Evolutionary conservation across 2,113 vertebrate species (phyloP).

Genomic region (Galeopterus variegatus): DNA sequence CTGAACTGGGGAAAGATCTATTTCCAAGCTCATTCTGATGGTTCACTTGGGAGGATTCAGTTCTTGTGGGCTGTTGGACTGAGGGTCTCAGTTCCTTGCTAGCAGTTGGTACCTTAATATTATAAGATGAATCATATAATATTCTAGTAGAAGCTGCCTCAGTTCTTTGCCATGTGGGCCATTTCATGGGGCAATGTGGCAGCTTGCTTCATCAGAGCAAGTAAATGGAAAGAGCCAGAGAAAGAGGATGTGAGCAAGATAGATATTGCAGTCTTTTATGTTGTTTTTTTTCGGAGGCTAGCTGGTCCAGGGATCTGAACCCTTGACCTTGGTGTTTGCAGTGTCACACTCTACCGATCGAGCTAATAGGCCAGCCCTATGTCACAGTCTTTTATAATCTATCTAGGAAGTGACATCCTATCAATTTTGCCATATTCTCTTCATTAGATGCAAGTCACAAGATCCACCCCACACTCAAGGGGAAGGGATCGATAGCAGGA

Average conservation of each 20-base stretch:
- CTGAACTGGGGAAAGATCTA: neutral
- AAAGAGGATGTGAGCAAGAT: neutral
- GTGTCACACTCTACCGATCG: no score
- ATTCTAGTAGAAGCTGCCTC: neutral
- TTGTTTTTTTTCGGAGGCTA: no score
- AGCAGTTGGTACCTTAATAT: neutral
- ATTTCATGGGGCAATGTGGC: slow-evolving; percentile 10
- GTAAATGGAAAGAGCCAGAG: slow-evolving; percentile 15
- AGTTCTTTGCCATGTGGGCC: neutral
- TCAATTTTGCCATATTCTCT: neutral
- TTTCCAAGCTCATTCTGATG: neutral
- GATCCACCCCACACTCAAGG: neutral
- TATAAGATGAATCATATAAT: slow-evolving; percentile 17
- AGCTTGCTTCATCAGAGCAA: neutral
- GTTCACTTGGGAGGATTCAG: neutral
- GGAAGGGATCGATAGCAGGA: neutral
- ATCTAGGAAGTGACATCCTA: neutral
- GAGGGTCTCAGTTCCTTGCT: neutral
- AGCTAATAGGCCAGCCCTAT: no score
- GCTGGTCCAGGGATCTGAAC: no score
- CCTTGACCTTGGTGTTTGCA: no score
- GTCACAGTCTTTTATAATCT: neutral
- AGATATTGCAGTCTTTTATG: neutral
- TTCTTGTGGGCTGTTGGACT: slow-evolving; percentile 1
- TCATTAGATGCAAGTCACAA: neutral